These are phyloP conservation scores for Lasioglossum zephyrum DNA, from an alignment of 2,888 invertebrate species.

Conservation along the genomic window DNA sequence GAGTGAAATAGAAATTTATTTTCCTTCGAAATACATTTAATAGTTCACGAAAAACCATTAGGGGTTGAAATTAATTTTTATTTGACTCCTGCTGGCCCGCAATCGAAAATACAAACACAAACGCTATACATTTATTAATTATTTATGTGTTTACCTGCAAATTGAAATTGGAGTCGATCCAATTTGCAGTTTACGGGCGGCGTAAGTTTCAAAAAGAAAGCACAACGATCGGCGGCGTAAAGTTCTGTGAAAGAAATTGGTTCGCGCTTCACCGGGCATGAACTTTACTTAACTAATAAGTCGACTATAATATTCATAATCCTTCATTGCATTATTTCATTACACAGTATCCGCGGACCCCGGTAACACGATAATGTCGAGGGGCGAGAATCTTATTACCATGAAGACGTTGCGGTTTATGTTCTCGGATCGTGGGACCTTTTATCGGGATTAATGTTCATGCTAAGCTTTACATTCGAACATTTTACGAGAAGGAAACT, in stretches of 20 bases:
- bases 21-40: no score
- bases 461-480: slow-evolving; percentile 24
- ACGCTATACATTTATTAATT: no score
- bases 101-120: no score
- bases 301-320: slow-evolving; percentile 5
- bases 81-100: no score
- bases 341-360: background rate
- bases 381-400: slow-evolving; percentile 21
- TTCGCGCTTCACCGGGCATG: background rate
- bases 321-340: slow-evolving; percentile 9
- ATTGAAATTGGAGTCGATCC: background rate
- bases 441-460: slow-evolving; percentile 27
- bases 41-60: no score
- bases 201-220: background rate
- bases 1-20: no score
- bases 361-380: slow-evolving; percentile 18
- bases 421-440: slow-evolving; percentile 24
- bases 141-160: background rate
- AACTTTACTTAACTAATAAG: background rate
- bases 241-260: background rate
- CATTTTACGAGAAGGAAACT: slow-evolving; percentile 26
- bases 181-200: background rate
- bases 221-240: background rate
- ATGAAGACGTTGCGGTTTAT: slow-evolving; percentile 28
- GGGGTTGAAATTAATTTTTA: no score